phyloP scores from a whole-genome alignment of 2,113 vertebrate species.

The Hymenochirus boettgeri region DNA sequence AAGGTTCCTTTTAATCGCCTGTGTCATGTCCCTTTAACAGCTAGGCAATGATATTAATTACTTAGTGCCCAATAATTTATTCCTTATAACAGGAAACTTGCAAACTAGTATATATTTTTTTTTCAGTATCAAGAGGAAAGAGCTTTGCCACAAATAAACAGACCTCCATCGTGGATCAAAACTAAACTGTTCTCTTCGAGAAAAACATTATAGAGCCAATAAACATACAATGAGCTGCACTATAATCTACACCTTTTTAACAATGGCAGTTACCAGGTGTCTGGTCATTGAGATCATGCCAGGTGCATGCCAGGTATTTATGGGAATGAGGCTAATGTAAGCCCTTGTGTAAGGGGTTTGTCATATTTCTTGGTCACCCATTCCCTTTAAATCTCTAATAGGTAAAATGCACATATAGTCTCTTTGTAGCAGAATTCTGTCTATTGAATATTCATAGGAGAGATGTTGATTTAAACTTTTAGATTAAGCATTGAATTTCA shows the following conservation, averaged over 20 bases:
- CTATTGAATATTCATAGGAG: too few species aligned
- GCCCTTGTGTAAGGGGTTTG: too few species aligned
- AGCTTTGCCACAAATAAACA: slow-evolving; percentile 22
- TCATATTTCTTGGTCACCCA: too few species aligned
- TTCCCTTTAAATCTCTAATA: too few species aligned
- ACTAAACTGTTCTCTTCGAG: not conserved
- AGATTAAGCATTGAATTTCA: too few species aligned
- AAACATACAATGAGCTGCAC: slow-evolving; percentile 21
- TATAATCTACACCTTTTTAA: slow-evolving; percentile 18
- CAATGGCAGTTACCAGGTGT: slow-evolving; percentile 27
- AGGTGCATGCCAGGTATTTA: slow-evolving; percentile 3
- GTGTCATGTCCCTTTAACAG: slow-evolving; percentile 37
- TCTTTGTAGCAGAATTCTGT: too few species aligned
- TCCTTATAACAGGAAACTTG: slow-evolving; percentile 35
- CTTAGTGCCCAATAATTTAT: slow-evolving; percentile 33
- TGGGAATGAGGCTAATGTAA: too few species aligned
- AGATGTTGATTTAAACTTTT: too few species aligned
- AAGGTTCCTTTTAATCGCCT: slow-evolving; percentile 34
- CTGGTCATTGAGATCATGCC: slow-evolving; percentile 7
- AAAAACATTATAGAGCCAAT: slow-evolving; percentile 16
- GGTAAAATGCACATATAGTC: too few species aligned
- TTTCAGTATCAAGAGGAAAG: slow-evolving; percentile 32
- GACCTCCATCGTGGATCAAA: slow-evolving; percentile 36
- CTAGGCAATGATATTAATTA: slow-evolving; percentile 33
- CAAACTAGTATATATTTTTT: slow-evolving; percentile 41